Base-by-base conservation (phyloP, 2,888 invertebrate genomes). In the Strigamia transsilvanica region DNA sequence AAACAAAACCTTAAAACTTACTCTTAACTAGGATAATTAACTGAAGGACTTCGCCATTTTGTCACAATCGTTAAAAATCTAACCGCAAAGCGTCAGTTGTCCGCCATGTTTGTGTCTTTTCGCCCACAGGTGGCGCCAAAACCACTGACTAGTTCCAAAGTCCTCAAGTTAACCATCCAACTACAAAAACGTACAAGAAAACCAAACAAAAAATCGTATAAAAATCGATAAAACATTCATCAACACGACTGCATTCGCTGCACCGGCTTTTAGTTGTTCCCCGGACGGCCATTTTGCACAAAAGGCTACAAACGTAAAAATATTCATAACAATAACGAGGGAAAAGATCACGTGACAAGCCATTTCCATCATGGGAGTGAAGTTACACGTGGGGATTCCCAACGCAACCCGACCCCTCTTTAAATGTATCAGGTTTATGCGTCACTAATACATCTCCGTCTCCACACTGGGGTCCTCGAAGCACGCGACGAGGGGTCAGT, bases 321-420 rank as follows among this genome's bases (percentile, higher is more conserved):
- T 61, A 61, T 61, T 61, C 61, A 61, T 61, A 61, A 61, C 61
- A 61, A 61, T 10, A 61, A 5, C 18, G 18, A 23, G 56, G 15
- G 18, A 61, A 51, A 61, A 61, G 6, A 61, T 61, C 61, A 61
- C 61, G 61, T 61, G 61, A 61, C 61, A 61, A 61, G 18, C 61
- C 23, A 61, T 61, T 61, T 61, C 61, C 61, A 61, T 61, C 61
- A 61, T 61, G 61, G 21, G 23, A 61, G 61, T 61, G 61, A 23
- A 61, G 61, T 61, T 61, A 61, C 61, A 61, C n/a, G 9, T 61
- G 61, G 61, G 61, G 61, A 61, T 61, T 61, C 61, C 21, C 61
- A 7, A 61, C 6, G 15, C 56, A 41, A 6, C 41, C 46, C 46
- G 15, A 46, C 61, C 61, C 61, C 61, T 18, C 51, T n/a, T 51